These are phyloP conservation scores for Lepidocyrtinus sp. DNA, from an alignment of 2,888 invertebrate species.

Conservation along the genomic window DNA sequence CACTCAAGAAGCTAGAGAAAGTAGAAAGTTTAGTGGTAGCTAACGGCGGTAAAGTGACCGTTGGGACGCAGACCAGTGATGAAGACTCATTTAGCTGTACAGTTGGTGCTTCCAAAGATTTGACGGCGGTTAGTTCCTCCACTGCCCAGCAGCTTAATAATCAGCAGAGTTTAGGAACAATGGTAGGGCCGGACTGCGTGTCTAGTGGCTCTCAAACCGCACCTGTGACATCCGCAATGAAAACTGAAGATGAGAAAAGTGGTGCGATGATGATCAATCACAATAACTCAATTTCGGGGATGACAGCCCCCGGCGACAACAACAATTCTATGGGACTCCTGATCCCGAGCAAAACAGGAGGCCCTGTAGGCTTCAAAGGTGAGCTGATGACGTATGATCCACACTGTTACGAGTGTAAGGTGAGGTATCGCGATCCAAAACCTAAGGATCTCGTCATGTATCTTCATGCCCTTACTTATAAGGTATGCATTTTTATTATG, in stretches of 20 bases:
- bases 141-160: not conserved
- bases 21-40: conserved; percentile 33
- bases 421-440: conserved; percentile 91
- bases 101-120: conserved; percentile 18
- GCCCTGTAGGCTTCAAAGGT: conserved; percentile 76
- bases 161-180: not conserved
- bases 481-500: conserved; percentile 74
- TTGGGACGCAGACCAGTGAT: conserved; percentile 89
- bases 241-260: conserved; percentile 19
- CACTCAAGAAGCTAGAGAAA: not conserved
- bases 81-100: conserved; percentile 77
- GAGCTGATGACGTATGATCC: conserved; percentile 86
- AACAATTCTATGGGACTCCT: conserved; percentile 25
- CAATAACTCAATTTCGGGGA: conserved; percentile 15
- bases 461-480: conserved; percentile 95
- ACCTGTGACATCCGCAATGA: conserved; percentile 52
- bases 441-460: conserved; percentile 95
- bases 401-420: conserved; percentile 94
- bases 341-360: conserved; percentile 26
- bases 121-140: conserved; percentile 23
- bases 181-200: conserved; percentile 30
- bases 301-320: conserved; percentile 32
- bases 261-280: conserved; percentile 22
- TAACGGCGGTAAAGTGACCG: conserved; percentile 78
- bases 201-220: conserved; percentile 34